Conservation (phyloP, 2,888 invertebrate genomes). For the Xestoiulus laeticollis region DNA sequence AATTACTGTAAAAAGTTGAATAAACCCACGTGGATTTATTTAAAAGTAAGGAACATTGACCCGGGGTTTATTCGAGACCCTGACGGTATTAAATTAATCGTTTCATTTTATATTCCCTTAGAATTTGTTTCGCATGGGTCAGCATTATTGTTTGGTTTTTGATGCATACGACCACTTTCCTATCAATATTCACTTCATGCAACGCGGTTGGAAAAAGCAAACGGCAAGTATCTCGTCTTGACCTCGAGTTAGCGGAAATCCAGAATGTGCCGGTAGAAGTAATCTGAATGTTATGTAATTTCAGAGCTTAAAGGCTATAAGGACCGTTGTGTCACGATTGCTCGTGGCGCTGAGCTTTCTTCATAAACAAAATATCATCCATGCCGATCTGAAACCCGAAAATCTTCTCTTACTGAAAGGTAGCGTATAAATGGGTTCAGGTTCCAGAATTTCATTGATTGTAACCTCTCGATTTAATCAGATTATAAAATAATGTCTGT, state of each 20-base stretch:
- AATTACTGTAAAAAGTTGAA: too few relatives aligned
- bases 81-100: neutral
- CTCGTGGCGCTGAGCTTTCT: constrained; percentile 52
- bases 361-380: constrained; percentile 53
- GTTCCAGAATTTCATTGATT: too few relatives aligned
- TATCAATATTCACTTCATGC: constrained; percentile 43
- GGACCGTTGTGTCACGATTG: constrained; percentile 50
- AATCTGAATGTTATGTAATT: constrained; percentile 39
- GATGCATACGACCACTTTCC: constrained; percentile 53
- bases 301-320: constrained; percentile 50
- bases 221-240: constrained; percentile 48
- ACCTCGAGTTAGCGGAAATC: neutral
- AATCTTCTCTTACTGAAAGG: constrained; percentile 50
- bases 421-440: neutral
- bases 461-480: neutral
- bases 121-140: constrained; percentile 55
- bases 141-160: constrained; percentile 55
- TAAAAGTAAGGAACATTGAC: too few relatives aligned
- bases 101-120: neutral
- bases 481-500: neutral
- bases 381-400: constrained; percentile 55
- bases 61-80: too few relatives aligned
- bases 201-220: constrained; percentile 30
- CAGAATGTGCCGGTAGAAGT: neutral
- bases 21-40: too few relatives aligned